These are phyloP conservation scores for Gouania willdenowi DNA, from an alignment of 2,797 vertebrate genomes.

Conservation along the genomic window DNA sequence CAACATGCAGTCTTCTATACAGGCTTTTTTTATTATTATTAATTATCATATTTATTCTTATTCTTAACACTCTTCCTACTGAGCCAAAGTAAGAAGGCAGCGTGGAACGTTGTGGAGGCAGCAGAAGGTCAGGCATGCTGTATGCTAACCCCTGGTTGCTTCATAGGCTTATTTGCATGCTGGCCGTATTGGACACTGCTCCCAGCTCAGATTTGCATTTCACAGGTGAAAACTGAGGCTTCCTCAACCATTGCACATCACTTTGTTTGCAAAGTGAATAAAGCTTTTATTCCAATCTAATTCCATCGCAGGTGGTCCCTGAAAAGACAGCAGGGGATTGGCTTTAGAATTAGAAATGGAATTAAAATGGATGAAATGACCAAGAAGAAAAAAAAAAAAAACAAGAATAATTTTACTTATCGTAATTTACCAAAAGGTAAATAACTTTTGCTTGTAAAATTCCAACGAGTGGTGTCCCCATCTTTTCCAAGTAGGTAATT, in stretches of 20 bases:
- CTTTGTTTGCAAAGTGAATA: slow-evolving; percentile 52
- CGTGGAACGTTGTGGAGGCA: slow-evolving; percentile 5
- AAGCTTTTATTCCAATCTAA: slow-evolving; percentile 13
- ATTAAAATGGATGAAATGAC: neutral
- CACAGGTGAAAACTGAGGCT: slow-evolving; percentile 41
- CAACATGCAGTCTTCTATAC: slow-evolving; percentile 4
- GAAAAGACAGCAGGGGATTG: slow-evolving; percentile 18
- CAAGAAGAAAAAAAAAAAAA: slow-evolving; percentile 5
- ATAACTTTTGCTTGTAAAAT: no score
- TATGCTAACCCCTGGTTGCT: slow-evolving; percentile 16
- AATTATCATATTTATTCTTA: slow-evolving; percentile 18
- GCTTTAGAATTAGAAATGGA: slow-evolving; percentile 26
- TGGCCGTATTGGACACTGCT: slow-evolving; percentile 21
- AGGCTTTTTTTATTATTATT: slow-evolving; percentile 34
- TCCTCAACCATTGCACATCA: slow-evolving; percentile 47
- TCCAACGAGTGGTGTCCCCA: slow-evolving; percentile 7
- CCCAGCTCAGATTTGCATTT: slow-evolving; percentile 63
- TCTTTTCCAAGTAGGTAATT: slow-evolving; percentile 30
- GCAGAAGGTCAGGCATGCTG: slow-evolving; percentile 24
- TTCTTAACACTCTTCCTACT: neutral
- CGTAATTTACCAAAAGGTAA: no score
- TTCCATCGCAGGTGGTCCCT: slow-evolving; percentile 40
- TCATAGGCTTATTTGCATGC: slow-evolving; percentile 52
- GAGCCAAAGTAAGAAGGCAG: slow-evolving; percentile 1
- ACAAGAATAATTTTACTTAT: neutral